Conservation (phyloP, 2,797 vertebrate genomes). For the Enteromius thamalakanensis region DNA sequence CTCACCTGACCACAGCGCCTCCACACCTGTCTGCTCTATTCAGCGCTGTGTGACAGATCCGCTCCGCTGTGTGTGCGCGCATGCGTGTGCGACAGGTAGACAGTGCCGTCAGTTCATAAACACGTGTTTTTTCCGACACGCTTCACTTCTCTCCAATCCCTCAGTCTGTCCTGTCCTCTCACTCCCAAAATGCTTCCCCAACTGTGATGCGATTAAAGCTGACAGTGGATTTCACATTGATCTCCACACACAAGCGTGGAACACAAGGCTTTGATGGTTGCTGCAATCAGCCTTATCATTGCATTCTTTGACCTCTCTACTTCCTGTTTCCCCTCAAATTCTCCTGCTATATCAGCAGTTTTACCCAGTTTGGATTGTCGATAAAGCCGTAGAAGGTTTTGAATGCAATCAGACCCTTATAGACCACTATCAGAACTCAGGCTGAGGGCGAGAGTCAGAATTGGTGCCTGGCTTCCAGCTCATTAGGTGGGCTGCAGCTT, state of each 20-base stretch:
- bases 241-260: conserved; percentile 33
- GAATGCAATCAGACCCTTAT: conserved; percentile 12
- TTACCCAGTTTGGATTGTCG: conserved; percentile 12
- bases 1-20: conserved; percentile 37
- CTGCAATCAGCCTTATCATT: conserved; percentile 45
- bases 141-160: conserved; percentile 46
- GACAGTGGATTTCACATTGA: conserved; percentile 48
- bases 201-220: conserved; percentile 57
- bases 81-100: conserved; percentile 62
- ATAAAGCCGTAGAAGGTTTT: not conserved
- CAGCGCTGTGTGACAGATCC: conserved; percentile 35
- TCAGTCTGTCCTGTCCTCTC: conserved; percentile 16
- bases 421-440: not conserved
- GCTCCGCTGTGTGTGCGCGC: conserved; percentile 21
- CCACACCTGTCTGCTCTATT: conserved; percentile 57
- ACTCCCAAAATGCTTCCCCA: conserved; percentile 32
- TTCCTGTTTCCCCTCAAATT: conserved; percentile 9
- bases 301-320: conserved; percentile 15
- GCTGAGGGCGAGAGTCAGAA: not conserved
- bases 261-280: conserved; percentile 20
- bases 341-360: not conserved
- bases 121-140: conserved; percentile 65
- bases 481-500: conserved; percentile 7
- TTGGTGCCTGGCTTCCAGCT: conserved; percentile 1
- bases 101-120: conserved; percentile 63